Conservation (phyloP, 2,888 invertebrate species). For the Rhabditoides inermis region DNA sequence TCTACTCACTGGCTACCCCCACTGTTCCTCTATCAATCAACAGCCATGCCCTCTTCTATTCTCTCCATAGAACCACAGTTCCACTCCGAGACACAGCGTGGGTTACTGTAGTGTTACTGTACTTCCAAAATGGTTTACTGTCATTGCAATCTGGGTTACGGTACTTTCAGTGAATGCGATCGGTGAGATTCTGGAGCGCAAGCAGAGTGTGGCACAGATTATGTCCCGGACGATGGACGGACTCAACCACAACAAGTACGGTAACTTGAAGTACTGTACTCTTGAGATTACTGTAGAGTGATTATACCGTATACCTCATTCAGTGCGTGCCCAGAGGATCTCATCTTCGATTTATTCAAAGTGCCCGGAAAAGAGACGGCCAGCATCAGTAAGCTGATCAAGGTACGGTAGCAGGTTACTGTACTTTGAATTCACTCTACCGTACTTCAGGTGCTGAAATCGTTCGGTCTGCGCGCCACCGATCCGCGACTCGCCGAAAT, state of each 20-base stretch:
- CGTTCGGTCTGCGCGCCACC: slow-evolving; percentile 42
- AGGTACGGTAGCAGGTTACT: slow-evolving; percentile 12
- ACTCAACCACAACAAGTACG: slow-evolving; percentile 19
- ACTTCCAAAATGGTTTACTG: too few relatives aligned
- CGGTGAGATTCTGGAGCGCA: slow-evolving; percentile 30
- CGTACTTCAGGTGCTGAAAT: slow-evolving; percentile 24
- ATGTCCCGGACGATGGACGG: slow-evolving; percentile 31
- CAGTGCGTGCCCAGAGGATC: slow-evolving; percentile 19
- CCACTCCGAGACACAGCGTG: too few relatives aligned
- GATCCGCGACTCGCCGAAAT: slow-evolving; percentile 28
- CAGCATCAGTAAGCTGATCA: slow-evolving; percentile 40
- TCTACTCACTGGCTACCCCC: neutral
- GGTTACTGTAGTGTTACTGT: too few relatives aligned
- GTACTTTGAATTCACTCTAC: neutral
- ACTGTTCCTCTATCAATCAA: neutral
- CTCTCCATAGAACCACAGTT: too few relatives aligned
- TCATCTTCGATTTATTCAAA: slow-evolving; percentile 47
- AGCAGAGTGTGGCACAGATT: slow-evolving; percentile 22
- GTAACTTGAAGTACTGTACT: slow-evolving; percentile 1
- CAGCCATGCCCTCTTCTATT: too few relatives aligned
- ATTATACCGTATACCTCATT: neutral
- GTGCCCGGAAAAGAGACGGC: slow-evolving; percentile 46
- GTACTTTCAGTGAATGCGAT: slow-evolving; percentile 32
- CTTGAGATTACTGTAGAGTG: neutral
- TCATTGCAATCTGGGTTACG: too few relatives aligned